Evolutionary conservation across 2,888 invertebrate genomes (phyloP), one percentile per base, ranked within the genome.

Genomic region (Aporophyla lueneburgensis): DNA sequence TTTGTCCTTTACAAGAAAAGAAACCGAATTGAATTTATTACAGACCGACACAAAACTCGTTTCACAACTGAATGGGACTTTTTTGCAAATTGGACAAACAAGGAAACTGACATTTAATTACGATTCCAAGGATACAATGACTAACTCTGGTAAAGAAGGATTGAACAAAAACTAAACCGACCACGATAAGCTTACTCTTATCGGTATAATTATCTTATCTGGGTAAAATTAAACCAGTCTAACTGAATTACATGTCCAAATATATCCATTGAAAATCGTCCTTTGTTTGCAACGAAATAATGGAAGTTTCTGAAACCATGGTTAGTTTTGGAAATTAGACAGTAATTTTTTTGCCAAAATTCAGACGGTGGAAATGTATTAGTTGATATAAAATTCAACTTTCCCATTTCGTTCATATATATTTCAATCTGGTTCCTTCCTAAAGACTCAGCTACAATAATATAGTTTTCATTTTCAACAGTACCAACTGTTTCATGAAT

Each of bases 121-220:
- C 76, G 58, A 74, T 80, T 70, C 80, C 79, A 85, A 84, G 83
- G 86, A 86, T 86, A 85, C 62, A 74, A 80, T 83, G 76, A 80
- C 84, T 79, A 78, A 85, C 67, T 71, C 67, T 61, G 69, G 59
- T 62, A 67, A 71, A 81, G 62, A 78, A 67, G 81, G 83, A 85
- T 87, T 83, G 75, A 88, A 80, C 86, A 87, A 85, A 89, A 90
- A 85, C 87, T 83, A 86, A 88, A 90, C 88, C 86, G 86, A 85
- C 86, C 70, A 72, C 85, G 91, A 92, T 93, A 91, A 89, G 87
- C 87, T 86, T 84, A 83, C 84, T 82, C 87, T 90, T 93, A 94
- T 94, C 93, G 82, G 87, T 86, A 88, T 88, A 67, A 68, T 62
- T 94, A 95, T 95, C 95, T 96, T 95, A 96, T 96, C 96, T 91